A percentile compares a stretch with the other conserved stretches of the same genome.
phyloP scores from a whole-genome alignment of 2,113 vertebrate genomes.

The Fulmarus glacialis region DNA sequence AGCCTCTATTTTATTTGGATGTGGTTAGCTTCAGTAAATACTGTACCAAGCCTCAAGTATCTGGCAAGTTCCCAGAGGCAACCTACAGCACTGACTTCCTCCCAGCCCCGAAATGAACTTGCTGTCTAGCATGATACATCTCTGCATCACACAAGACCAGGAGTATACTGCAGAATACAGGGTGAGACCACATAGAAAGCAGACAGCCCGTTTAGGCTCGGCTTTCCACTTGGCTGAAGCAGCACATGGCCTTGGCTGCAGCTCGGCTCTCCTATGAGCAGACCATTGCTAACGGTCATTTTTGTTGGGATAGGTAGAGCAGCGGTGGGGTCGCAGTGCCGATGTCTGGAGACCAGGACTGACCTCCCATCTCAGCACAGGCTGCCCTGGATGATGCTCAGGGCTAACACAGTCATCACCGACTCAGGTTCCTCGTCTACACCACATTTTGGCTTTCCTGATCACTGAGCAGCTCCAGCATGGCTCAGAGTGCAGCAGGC shows the following conservation, averaged over 20 bases:
- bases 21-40: not conserved
- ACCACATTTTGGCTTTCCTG: fast-evolving
- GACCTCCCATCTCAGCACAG: not conserved
- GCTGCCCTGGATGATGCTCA: not conserved
- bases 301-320: not conserved
- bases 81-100: not conserved
- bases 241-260: fast-evolving
- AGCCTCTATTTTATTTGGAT: not conserved
- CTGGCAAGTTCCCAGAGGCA: not conserved
- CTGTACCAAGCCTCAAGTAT: not conserved
- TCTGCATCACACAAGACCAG: not conserved
- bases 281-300: fast-evolving
- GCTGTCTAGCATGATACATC: not conserved
- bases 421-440: not conserved
- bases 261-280: fast-evolving
- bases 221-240: not conserved
- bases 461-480: fast-evolving
- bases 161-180: not conserved
- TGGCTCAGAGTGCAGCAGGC: not conserved
- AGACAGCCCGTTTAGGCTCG: fast-evolving
- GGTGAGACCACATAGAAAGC: not conserved
- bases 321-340: not conserved
- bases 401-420: fast-evolving
- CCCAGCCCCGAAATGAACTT: not conserved
- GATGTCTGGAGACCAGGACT: not conserved